phyloP scores from a whole-genome alignment of 1,140 invertebrate genomes.

The Oryctes rhinoceros region DNA sequence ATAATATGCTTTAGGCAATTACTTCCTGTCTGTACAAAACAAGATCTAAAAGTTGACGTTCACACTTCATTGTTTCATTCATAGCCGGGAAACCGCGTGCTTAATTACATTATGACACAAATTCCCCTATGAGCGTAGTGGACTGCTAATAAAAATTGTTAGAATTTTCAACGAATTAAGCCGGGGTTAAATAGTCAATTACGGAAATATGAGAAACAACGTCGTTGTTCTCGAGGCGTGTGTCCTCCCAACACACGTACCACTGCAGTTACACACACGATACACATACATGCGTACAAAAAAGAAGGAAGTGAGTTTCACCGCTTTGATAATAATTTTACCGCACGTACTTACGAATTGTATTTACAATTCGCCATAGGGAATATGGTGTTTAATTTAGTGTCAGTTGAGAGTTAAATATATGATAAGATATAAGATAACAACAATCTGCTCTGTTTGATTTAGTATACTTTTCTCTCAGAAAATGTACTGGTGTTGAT shows the following conservation, averaged over 20 bases:
- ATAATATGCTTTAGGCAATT: too few relatives aligned
- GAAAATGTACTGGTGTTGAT: neutral
- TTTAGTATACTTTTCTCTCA: slow-evolving; percentile 13
- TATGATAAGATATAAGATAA: slow-evolving; percentile 35
- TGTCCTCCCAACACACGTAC: neutral
- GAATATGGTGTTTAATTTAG: slow-evolving; percentile 18
- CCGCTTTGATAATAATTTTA: slow-evolving; percentile 32
- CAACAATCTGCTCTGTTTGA: slow-evolving; percentile 26
- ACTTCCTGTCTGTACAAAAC: too few relatives aligned
- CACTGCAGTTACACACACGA: neutral
- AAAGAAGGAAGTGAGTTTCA: slow-evolving; percentile 19
- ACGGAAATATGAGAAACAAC: slow-evolving; percentile 9
- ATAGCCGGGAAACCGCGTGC: neutral
- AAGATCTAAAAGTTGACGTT: too few relatives aligned
- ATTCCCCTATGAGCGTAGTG: neutral
- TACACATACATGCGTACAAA: neutral
- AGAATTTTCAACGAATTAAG: slow-evolving; percentile 19
- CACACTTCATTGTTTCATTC: neutral
- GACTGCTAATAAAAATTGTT: neutral
- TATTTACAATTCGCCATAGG: slow-evolving; percentile 25
- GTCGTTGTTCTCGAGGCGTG: neutral
- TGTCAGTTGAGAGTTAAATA: slow-evolving; percentile 6
- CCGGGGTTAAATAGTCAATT: slow-evolving; percentile 24
- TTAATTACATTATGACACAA: slow-evolving; percentile 22
- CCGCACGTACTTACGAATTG: slow-evolving; percentile 28